Base-by-base conservation (phyloP, 2,888 invertebrate species). In the Eupithecia dodoneata region DNA sequence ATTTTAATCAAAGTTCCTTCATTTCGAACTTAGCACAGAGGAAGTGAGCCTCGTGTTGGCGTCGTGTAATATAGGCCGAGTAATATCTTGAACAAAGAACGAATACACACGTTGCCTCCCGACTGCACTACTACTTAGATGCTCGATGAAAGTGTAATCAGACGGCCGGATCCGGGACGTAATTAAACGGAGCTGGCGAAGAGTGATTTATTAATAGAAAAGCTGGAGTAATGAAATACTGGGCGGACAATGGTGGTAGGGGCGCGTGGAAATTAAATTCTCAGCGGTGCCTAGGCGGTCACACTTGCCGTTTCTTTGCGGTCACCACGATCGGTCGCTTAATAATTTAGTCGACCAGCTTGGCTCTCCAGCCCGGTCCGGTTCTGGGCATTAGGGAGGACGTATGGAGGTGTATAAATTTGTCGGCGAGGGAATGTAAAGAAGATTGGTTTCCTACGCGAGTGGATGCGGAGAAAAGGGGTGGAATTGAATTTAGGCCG, bases 171-270 rank as follows among this genome's bases (percentile, higher is more conserved):
- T 93, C 93, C 92, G 90, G 93, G 92, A 90, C 92, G 95, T 94
- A 95, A 95, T 95, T 95, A 95, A 95, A 94, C 92, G 93, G 92
- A 89, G 90, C 91, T 90, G 91, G 94, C 94, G 94, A 95, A 94
- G 93, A 94, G 94, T 95, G 95, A 95, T 95, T 95, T 95, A 95
- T 95, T 95, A 95, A 94, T 95, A 95, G 95, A 94, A 94, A 94
- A 95, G 94, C 94, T 93, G 90, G 90, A 92, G 93, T 94, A 94
- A 95, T 94, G 94, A 94, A 95, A 95, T 94, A 94, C 94, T 63
- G 63, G 93, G 92, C 93, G 93, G 93, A 94, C 95, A 94, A 94
- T 94, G 90, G 93, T 89, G 92, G 90, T 84, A 89, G 89, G 92
- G 92, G 93, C 90, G 91, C 93, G 90, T 92, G 92, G 93, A 94